phyloP scores from a whole-genome alignment of 2,888 invertebrate genomes.

The Rhodophaea formosa region DNA sequence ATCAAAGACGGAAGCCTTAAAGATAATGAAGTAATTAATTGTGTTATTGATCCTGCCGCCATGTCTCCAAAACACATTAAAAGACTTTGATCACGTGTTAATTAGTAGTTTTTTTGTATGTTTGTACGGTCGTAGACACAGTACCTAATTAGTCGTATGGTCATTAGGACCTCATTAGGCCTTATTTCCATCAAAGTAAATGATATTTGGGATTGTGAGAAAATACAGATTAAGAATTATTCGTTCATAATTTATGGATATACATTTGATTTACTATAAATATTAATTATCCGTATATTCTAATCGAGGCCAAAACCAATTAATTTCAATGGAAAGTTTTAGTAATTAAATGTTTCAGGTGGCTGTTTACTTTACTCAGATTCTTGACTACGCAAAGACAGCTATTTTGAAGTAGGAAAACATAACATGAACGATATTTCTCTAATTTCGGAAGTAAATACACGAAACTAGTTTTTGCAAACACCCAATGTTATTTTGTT shows the following conservation, averaged over 20 bases:
- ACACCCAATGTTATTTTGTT: too few species aligned
- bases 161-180: conserved; percentile 3
- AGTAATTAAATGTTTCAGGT: too few species aligned
- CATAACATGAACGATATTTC: too few species aligned
- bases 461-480: too few species aligned
- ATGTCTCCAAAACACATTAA: neutral
- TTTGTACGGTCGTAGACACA: neutral
- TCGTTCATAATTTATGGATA: neutral
- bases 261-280: too few species aligned
- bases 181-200: neutral
- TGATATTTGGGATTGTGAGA: neutral
- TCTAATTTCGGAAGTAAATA: too few species aligned
- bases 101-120: neutral
- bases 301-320: too few species aligned
- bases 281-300: too few species aligned
- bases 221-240: neutral
- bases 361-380: too few species aligned
- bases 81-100: neutral
- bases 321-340: too few species aligned
- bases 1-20: conserved; percentile 8
- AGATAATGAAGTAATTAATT: conserved; percentile 6
- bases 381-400: too few species aligned
- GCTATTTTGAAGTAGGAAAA: too few species aligned
- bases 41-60: conserved; percentile 11
- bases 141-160: neutral